Percentiles rank a stretch among this genome's conserved stretches.
phyloP scores from a whole-genome alignment of 2,797 vertebrate species.

The Linurgus olivaceus region DNA sequence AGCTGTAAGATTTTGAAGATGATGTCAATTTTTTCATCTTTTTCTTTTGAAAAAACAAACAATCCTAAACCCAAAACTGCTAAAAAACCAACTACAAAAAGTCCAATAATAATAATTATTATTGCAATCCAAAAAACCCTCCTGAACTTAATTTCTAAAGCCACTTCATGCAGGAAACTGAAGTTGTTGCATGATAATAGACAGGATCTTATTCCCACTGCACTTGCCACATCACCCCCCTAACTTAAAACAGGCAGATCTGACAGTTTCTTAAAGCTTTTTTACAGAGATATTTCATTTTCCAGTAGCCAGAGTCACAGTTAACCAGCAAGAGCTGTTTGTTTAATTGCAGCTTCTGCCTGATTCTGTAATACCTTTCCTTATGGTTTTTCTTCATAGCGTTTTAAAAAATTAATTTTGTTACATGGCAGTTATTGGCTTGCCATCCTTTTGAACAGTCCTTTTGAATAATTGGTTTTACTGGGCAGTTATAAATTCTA shows the following conservation, averaged over 20 bases:
- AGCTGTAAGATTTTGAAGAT: neutral
- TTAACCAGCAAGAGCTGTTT: neutral
- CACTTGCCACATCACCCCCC: neutral
- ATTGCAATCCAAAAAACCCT: neutral
- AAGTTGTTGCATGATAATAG: neutral
- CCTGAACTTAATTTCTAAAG: neutral
- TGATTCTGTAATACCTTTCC: neutral
- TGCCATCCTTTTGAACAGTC: conserved; percentile 17
- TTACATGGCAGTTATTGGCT: conserved; percentile 31
- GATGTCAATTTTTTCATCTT: neutral
- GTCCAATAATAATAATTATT: neutral
- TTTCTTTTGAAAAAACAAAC: neutral
- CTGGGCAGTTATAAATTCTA: conserved; percentile 35
- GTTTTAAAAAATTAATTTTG: neutral
- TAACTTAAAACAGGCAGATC: neutral
- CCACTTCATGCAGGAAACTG: neutral
- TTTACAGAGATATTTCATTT: neutral
- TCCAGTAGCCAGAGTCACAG: neutral
- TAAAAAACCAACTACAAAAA: neutral
- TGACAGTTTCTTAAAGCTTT: neutral
- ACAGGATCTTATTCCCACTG: neutral
- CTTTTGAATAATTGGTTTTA: conserved; percentile 50
- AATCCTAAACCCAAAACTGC: neutral
- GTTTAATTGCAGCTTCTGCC: neutral
- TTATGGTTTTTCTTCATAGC: neutral